A percentile compares a stretch with the other conserved stretches of the same genome.
Evolutionary conservation across 1,140 invertebrate genomes (phyloP).

Genomic region (Lordiphosa clarofinis): DNA sequence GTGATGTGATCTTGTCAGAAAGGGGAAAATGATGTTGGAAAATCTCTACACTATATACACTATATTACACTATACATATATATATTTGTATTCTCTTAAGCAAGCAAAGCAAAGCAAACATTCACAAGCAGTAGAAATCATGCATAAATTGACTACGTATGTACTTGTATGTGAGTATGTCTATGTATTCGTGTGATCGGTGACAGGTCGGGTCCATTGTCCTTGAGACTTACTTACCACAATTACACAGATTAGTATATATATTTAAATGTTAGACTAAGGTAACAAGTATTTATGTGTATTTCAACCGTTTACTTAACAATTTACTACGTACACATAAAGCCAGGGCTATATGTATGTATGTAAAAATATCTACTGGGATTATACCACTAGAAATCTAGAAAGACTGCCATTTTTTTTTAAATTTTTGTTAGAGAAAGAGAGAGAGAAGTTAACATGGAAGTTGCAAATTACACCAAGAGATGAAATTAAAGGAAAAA

Average conservation of each 20-base stretch:
- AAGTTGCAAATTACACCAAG: background rate
- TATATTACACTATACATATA: too few species aligned
- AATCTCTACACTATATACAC: background rate
- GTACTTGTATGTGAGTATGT: too few species aligned
- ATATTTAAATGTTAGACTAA: too few species aligned
- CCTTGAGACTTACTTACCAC: too few species aligned
- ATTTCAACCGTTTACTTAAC: conserved; percentile 17
- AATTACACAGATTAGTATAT: too few species aligned
- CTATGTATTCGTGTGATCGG: too few species aligned
- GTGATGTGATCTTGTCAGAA: conserved; percentile 22
- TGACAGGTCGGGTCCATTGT: too few species aligned
- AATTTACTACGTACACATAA: conserved; percentile 42
- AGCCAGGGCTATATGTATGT: conserved; percentile 21
- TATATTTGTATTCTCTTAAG: too few species aligned
- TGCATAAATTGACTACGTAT: too few species aligned
- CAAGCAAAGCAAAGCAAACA: too few species aligned
- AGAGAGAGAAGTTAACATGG: background rate
- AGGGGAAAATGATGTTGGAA: conserved; percentile 18
- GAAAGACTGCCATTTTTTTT: background rate
- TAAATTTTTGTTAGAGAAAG: background rate
- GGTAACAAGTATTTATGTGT: background rate
- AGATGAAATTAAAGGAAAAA: too few species aligned
- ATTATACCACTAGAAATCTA: conserved; percentile 29
- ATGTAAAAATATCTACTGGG: conserved; percentile 19
- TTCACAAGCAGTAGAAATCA: too few species aligned